phyloP scores from a whole-genome alignment of 2,797 vertebrate species.

The Cossypha polioptera region DNA sequence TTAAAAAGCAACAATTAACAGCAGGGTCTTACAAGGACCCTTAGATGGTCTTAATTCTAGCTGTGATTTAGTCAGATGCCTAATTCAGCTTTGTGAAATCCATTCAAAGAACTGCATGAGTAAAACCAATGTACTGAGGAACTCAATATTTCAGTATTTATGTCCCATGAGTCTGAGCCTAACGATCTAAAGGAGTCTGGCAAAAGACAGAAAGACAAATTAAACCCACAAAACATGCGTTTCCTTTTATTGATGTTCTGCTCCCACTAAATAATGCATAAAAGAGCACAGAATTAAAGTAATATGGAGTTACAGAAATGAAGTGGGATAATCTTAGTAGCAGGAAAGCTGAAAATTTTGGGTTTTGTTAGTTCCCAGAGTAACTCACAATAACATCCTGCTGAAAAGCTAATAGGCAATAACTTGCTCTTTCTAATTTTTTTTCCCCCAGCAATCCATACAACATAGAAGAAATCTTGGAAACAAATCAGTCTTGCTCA shows the following conservation, averaged over 20 bases:
- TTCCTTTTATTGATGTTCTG: background rate
- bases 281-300: background rate
- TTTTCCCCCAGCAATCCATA: rapidly evolving
- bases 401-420: background rate
- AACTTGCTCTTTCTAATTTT: background rate
- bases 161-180: background rate
- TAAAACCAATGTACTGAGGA: background rate
- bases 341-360: background rate
- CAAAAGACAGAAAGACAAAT: background rate
- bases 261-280: background rate
- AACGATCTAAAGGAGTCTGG: background rate
- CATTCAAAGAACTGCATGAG: background rate
- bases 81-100: background rate
- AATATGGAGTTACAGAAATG: background rate
- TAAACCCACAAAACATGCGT: background rate
- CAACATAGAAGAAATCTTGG: background rate
- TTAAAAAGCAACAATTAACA: background rate
- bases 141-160: background rate
- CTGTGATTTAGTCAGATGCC: background rate
- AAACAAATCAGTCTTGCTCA: background rate
- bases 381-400: background rate
- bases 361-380: background rate
- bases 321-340: background rate
- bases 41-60: background rate
- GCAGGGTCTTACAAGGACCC: background rate